Evolutionary conservation across 2,888 invertebrate species (phyloP).

Genomic region (Drosophila niveifrons): DNA sequence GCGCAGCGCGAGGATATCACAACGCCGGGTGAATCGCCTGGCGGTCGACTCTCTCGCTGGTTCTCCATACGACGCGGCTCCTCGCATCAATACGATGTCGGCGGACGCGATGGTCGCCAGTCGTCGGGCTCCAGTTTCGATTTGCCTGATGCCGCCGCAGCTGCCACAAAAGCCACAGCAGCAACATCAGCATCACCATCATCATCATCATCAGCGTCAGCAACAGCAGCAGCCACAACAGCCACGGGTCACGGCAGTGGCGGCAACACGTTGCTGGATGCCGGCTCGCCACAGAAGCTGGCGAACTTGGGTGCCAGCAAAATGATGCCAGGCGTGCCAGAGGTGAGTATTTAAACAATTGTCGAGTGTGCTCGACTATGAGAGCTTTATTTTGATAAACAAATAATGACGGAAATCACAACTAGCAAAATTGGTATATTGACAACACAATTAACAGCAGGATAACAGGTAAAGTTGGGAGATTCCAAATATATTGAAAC

Average conservation of each 20-base stretch:
- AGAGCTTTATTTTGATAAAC: no score
- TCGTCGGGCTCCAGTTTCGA: slow-evolving; percentile 82
- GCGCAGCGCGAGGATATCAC: slow-evolving; percentile 80
- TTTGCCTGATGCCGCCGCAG: slow-evolving; percentile 77
- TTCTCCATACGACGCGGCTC: slow-evolving; percentile 94
- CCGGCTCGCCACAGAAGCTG: slow-evolving; percentile 77
- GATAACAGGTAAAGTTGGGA: no score
- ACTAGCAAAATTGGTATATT: no score
- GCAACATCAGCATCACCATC: slow-evolving; percentile 14
- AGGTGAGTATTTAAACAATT: slow-evolving; percentile 86
- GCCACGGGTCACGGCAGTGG: slow-evolving; percentile 23
- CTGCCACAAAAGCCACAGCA: slow-evolving; percentile 6
- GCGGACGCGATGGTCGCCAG: slow-evolving; percentile 85
- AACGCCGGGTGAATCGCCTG: slow-evolving; percentile 90
- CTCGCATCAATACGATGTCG: slow-evolving; percentile 93
- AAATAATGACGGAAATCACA: no score
- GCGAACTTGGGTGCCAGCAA: slow-evolving; percentile 84
- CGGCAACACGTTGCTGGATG: slow-evolving; percentile 41
- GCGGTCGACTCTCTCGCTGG: slow-evolving; percentile 93
- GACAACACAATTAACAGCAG: no score
- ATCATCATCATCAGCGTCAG: not conserved
- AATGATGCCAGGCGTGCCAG: slow-evolving; percentile 94
- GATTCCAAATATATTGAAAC: no score
- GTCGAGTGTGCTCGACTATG: slow-evolving; percentile 24
- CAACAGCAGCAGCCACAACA: slow-evolving; percentile 15